A percentile compares a stretch with the other conserved stretches of the same genome.
These are phyloP conservation scores for Hemitrygon akajei DNA, from an alignment of 2,797 vertebrate species.

Conservation along the genomic window DNA sequence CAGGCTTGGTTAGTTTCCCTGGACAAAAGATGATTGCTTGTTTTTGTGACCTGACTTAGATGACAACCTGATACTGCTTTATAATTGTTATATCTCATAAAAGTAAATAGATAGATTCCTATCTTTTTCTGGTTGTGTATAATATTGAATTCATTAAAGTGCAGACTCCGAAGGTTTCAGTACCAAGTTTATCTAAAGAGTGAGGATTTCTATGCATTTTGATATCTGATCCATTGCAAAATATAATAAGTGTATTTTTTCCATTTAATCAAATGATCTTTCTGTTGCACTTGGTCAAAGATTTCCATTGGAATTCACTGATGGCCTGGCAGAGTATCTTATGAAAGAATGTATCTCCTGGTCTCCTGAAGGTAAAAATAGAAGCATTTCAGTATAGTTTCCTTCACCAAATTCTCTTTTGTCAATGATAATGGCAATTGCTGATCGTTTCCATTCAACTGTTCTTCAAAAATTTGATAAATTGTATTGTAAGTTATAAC, in stretches of 20 bases:
- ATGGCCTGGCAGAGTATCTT: background rate
- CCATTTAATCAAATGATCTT: background rate
- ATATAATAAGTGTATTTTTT: background rate
- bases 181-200: background rate
- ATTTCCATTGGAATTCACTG: background rate
- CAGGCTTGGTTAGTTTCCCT: background rate
- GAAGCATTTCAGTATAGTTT: background rate
- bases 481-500: background rate
- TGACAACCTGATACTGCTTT: background rate
- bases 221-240: background rate
- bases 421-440: background rate
- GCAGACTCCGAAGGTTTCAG: background rate
- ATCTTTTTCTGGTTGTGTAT: background rate
- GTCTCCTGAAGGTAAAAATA: background rate
- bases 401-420: background rate
- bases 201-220: background rate
- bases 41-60: background rate
- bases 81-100: background rate
- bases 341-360: background rate
- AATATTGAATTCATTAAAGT: background rate
- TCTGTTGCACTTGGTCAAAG: background rate
- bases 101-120: background rate
- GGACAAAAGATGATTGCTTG: background rate
- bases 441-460: background rate
- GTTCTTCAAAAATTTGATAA: background rate